These are phyloP conservation scores for Mystacornis crossleyi DNA, from an alignment of 2,113 vertebrate genomes.

Conservation along the genomic window DNA sequence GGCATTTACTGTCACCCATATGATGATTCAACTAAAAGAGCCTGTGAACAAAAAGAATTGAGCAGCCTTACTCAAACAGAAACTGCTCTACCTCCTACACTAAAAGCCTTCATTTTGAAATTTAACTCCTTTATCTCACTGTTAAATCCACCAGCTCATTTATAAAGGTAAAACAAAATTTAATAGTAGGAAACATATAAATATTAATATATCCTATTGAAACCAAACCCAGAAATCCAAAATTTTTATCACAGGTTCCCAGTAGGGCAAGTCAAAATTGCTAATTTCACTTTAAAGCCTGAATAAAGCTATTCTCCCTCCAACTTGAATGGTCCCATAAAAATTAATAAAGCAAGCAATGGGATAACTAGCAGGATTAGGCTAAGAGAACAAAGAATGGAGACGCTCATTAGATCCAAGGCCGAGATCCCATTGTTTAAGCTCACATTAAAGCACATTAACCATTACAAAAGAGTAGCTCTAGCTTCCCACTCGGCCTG, in stretches of 20 bases:
- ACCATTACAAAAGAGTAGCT: neutral
- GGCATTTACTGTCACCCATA: neutral
- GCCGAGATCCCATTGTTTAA: neutral
- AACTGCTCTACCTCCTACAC: neutral
- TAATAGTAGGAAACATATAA: neutral
- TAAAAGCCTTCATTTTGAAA: neutral
- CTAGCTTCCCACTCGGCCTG: neutral
- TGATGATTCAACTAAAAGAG: neutral
- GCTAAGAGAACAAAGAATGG: neutral
- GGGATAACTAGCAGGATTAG: neutral
- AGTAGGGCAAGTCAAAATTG: neutral
- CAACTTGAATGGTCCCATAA: neutral
- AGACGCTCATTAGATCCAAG: neutral
- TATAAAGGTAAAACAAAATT: neutral
- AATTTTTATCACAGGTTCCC: neutral
- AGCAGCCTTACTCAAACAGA: neutral
- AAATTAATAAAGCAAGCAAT: neutral
- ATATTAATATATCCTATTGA: neutral
- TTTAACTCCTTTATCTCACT: neutral
- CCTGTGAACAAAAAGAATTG: neutral
- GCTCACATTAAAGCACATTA: neutral
- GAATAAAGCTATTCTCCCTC: neutral
- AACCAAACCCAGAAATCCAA: neutral
- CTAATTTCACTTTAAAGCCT: neutral
- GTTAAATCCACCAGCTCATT: neutral